Evolutionary conservation across 2,888 invertebrate genomes (phyloP).

Genomic region (Parnassius orleans): DNA sequence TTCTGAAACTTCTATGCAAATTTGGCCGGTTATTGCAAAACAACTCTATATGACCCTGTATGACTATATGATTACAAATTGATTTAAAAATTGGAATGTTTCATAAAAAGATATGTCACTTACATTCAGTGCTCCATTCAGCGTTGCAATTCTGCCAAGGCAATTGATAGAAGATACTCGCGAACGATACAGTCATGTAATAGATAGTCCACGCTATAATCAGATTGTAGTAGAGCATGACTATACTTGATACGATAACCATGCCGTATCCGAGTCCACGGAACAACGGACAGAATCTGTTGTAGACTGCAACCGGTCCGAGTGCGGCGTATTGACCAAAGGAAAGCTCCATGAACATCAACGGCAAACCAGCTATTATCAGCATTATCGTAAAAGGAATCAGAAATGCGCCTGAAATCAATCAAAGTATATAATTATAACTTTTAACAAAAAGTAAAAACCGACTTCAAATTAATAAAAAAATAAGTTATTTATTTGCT

Average conservation of each 20-base stretch:
- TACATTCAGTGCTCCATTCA: constrained; percentile 85
- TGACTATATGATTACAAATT: too few relatives aligned
- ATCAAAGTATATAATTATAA: too few relatives aligned
- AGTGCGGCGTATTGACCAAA: constrained; percentile 91
- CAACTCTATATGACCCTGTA: too few relatives aligned
- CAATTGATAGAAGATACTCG: constrained; percentile 82
- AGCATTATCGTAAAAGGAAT: constrained; percentile 92
- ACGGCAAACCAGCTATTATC: constrained; percentile 88
- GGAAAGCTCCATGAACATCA: constrained; percentile 92
- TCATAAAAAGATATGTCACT: constrained; percentile 44
- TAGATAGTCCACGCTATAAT: constrained; percentile 90
- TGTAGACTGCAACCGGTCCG: constrained; percentile 90
- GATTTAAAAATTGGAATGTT: background rate
- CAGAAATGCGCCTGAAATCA: constrained; percentile 85
- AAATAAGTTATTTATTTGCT: too few relatives aligned
- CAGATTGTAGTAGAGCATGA: constrained; percentile 88
- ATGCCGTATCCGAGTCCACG: constrained; percentile 87
- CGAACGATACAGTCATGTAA: constrained; percentile 83
- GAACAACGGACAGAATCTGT: constrained; percentile 89
- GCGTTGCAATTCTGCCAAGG: constrained; percentile 88
- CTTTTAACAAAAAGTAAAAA: too few relatives aligned
- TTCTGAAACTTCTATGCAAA: too few relatives aligned
- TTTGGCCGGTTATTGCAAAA: too few relatives aligned
- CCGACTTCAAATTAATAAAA: too few relatives aligned
- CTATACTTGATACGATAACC: constrained; percentile 88